These are phyloP conservation scores for Drosophila setosimentum DNA, from an alignment of 2,888 invertebrate species.

Conservation along the genomic window DNA sequence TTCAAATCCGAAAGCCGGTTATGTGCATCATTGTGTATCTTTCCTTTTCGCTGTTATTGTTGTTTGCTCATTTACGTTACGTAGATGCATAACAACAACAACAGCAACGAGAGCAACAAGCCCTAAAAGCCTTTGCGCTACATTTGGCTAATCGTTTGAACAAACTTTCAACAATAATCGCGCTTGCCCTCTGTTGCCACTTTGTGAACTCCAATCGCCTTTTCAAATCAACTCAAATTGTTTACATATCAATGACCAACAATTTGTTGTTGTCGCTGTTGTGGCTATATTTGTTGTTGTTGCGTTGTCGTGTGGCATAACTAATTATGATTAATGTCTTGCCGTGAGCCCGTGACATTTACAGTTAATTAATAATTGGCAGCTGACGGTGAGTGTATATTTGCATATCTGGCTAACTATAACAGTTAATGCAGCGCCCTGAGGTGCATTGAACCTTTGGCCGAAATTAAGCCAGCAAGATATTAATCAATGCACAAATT, in stretches of 20 bases:
- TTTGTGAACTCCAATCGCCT: conserved; percentile 60
- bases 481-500: conserved; percentile 33
- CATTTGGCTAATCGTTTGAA: conserved; percentile 71
- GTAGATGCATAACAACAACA: conserved; percentile 40
- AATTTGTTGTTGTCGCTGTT: conserved; percentile 21
- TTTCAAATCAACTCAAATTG: conserved; percentile 77
- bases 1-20: conserved; percentile 60
- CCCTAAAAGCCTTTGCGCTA: conserved; percentile 56
- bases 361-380: conserved; percentile 69
- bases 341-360: conserved; percentile 72
- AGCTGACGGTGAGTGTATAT: conserved; percentile 24
- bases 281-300: conserved; percentile 18
- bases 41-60: conserved; percentile 47
- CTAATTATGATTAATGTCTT: conserved; percentile 79
- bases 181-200: conserved; percentile 61
- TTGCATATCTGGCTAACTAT: conserved; percentile 17
- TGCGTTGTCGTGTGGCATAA: conserved; percentile 74
- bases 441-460: conserved; percentile 66
- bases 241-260: conserved; percentile 74
- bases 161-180: conserved; percentile 73
- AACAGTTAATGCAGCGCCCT: conserved; percentile 38
- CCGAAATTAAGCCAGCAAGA: conserved; percentile 1
- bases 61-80: conserved; percentile 70
- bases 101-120: conserved; percentile 25
- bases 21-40: conserved; percentile 66